Base-by-base conservation (phyloP, 2,888 invertebrate genomes). In the Dicyrtomina minuta region DNA sequence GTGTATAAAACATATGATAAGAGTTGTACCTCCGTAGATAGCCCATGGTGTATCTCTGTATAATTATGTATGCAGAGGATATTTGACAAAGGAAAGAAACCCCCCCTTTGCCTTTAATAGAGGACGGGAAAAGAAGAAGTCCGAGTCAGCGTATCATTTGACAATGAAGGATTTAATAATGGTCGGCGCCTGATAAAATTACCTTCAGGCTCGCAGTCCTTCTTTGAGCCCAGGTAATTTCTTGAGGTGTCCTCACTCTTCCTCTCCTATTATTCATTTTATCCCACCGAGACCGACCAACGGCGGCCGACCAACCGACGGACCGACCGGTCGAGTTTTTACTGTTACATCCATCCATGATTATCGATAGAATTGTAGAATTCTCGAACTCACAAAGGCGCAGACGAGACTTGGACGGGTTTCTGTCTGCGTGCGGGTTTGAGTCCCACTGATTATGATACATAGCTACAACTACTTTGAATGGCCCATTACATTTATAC, bases 171-270 rank as follows among this genome's bases (percentile, higher is more conserved):
- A 66, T 68, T 72, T 70, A 70, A 72, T 70, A 70, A 72, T 55
- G 70, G 59, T 60, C 70, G 72, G 72, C 72, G 72, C 72, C 72
- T 72, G 65, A 62, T 65, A 69, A 70, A 72, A 72, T 70, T 72
- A 70, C 68, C 68, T 53, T 53, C 24, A 59, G 46, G 66, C 55
- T 44, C 12, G 8, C 27, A 12, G n/a, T 20, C 6, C 62, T 62
- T 24, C 62, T 61, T 44, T 49, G 44, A 12, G 61, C 39, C 22
- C 22, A 62, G 46, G 27, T 46, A 46, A 39, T 51, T 51, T 20
- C 20, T 64, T 39, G 49, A 46, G 49, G 33, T 53, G 39, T 49
- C 64, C 49, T 24, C 58, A 27, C 27, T 33, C 39, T 53, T 8
- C 60, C 43, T 60, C 41, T 43, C 15, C 20, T 33, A 46, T 51